Percentiles rank a stretch among this genome's conserved stretches.
phyloP scores from a whole-genome alignment of 2,797 vertebrate genomes.

The Rhynchotus rufescens region DNA sequence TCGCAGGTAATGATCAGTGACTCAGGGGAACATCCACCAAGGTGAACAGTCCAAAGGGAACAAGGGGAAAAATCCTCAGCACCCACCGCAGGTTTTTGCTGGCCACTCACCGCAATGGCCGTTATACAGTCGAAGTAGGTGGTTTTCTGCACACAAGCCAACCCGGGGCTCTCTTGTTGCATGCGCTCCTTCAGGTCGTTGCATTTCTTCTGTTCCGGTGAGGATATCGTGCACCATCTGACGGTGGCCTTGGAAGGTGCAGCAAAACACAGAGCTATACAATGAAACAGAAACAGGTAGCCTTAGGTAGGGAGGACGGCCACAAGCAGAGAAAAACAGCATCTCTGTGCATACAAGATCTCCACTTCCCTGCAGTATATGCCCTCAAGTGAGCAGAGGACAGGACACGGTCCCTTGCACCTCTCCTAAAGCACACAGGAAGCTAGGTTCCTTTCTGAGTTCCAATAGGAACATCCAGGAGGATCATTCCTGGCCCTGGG shows the following conservation, averaged over 20 bases:
- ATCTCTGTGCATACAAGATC: neutral
- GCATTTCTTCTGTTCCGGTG: constrained; percentile 76
- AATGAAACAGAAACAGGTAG: neutral
- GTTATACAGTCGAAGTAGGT: constrained; percentile 71
- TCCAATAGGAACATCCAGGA: neutral
- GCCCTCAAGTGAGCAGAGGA: accelerated
- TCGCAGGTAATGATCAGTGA: neutral
- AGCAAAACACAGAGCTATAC: constrained; percentile 76
- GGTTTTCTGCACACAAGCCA: constrained; percentile 67
- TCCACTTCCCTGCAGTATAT: neutral
- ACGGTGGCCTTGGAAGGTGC: constrained; percentile 34
- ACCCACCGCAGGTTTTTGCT: neutral
- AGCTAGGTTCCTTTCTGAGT: neutral
- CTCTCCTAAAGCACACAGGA: neutral
- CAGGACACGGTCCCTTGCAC: neutral
- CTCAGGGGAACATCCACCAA: neutral
- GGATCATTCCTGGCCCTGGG: neutral
- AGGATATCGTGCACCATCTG: constrained; percentile 79
- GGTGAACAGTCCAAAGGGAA: no score
- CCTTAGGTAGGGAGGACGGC: neutral
- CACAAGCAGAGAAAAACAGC: neutral
- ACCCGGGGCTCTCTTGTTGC: neutral
- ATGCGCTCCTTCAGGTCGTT: constrained; percentile 46
- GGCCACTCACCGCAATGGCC: constrained; percentile 78
- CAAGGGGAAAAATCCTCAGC: neutral